Conservation (phyloP, 2,888 invertebrate genomes). For the Scaptomyza parva region DNA sequence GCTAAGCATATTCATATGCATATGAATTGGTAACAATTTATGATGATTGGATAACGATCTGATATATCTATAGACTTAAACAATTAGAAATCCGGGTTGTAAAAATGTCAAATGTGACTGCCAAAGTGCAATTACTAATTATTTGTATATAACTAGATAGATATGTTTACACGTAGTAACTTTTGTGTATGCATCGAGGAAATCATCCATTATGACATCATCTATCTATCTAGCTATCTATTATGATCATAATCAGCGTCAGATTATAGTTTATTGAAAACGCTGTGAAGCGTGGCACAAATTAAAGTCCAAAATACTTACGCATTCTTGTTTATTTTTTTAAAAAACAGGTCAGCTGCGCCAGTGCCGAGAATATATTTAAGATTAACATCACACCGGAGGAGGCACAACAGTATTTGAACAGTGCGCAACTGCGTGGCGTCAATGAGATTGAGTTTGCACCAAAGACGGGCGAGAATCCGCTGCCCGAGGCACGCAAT, state of each 20-base stretch:
- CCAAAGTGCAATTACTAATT: slow-evolving; percentile 47
- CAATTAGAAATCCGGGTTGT: slow-evolving; percentile 70
- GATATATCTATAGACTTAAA: slow-evolving; percentile 29
- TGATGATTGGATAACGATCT: slow-evolving; percentile 34
- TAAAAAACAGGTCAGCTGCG: slow-evolving; percentile 56
- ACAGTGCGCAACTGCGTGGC: slow-evolving; percentile 84
- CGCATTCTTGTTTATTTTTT: slow-evolving; percentile 5
- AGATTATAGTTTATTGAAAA: slow-evolving; percentile 14
- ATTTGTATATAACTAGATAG: slow-evolving; percentile 32
- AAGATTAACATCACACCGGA: slow-evolving; percentile 86
- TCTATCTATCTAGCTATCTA: slow-evolving; percentile 45
- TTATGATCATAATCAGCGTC: slow-evolving; percentile 41
- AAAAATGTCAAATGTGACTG: slow-evolving; percentile 72
- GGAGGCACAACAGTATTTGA: slow-evolving; percentile 85
- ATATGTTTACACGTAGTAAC: slow-evolving; percentile 34
- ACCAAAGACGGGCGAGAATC: slow-evolving; percentile 86
- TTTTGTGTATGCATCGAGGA: slow-evolving; percentile 11
- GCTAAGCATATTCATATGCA: slow-evolving; percentile 28
- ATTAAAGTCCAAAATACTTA: slow-evolving; percentile 13
- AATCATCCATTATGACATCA: slow-evolving; percentile 64
- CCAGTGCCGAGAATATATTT: slow-evolving; percentile 85
- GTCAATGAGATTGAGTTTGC: slow-evolving; percentile 86
- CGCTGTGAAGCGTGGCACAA: slow-evolving; percentile 44
- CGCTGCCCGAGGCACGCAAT: slow-evolving; percentile 84
- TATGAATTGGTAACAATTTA: slow-evolving; percentile 38